Conservation (phyloP, 2,113 vertebrate species). For the Patagioenas fasciata region DNA sequence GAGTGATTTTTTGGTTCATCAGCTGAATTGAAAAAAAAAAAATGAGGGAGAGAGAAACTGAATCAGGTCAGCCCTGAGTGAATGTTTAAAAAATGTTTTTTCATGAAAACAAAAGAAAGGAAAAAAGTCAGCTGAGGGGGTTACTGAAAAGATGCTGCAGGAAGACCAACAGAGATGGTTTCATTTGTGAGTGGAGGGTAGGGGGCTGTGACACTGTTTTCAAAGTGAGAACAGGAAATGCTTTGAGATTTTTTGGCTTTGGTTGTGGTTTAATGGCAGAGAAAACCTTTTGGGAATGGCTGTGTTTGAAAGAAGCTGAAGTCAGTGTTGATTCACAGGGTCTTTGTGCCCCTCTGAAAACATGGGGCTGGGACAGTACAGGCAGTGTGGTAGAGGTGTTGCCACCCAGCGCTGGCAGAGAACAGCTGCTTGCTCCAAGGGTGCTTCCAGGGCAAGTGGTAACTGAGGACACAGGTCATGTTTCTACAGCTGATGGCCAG, state of each 20-base stretch:
- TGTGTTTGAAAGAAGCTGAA: neutral
- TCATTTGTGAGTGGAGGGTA: neutral
- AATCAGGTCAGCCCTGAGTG: neutral
- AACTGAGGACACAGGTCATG: fast-evolving
- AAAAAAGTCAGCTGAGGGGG: neutral
- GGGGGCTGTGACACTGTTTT: neutral
- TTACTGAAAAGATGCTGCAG: neutral
- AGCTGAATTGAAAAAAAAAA: neutral
- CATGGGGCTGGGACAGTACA: fast-evolving
- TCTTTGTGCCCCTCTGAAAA: neutral
- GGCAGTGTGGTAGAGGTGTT: neutral
- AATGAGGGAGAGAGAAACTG: neutral
- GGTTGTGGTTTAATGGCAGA: neutral
- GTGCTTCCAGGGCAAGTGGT: neutral
- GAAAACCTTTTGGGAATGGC: neutral
- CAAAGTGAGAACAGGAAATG: conserved; percentile 25
- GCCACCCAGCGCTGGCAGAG: neutral
- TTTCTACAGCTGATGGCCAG: neutral
- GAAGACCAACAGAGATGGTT: neutral
- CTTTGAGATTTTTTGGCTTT: neutral
- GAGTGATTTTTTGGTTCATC: neutral
- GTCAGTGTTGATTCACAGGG: neutral
- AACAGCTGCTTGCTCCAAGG: neutral
- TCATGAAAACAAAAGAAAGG: neutral
- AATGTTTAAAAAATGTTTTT: neutral